These are phyloP conservation scores for Crotalus horridus DNA, from an alignment of 2,113 vertebrate genomes.

Conservation along the genomic window DNA sequence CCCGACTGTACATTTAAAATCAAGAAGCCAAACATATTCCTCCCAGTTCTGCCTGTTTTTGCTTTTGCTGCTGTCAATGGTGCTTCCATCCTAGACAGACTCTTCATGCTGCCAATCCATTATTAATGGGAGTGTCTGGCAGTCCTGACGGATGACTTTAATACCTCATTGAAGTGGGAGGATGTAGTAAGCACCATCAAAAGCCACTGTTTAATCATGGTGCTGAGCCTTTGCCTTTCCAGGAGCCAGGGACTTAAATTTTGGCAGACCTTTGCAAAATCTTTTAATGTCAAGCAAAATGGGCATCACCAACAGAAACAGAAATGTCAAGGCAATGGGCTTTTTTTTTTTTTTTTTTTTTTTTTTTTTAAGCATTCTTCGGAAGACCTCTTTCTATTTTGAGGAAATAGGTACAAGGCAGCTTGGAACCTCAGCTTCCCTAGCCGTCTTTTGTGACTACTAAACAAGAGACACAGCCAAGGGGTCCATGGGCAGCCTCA, in stretches of 20 bases:
- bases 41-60: neutral
- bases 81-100: conserved; percentile 12
- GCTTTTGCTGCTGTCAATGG: neutral
- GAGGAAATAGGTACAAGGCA: neutral
- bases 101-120: conserved; percentile 13
- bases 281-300: neutral
- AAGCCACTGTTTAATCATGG: neutral
- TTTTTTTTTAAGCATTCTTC: neutral
- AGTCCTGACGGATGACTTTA: conserved; percentile 20
- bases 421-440: neutral
- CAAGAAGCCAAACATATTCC: neutral
- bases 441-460: neutral
- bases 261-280: neutral
- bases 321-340: neutral
- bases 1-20: neutral
- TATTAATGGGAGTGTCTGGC: conserved; percentile 22
- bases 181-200: neutral
- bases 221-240: neutral
- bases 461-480: neutral
- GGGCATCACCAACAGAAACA: neutral
- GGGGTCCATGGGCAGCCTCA: neutral
- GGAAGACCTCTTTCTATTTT: neutral
- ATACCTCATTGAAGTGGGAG: conserved; percentile 4
- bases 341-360: neutral
- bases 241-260: neutral